Evolutionary conservation across 2,797 vertebrate species (phyloP).

Genomic region (Dryobates pubescens): DNA sequence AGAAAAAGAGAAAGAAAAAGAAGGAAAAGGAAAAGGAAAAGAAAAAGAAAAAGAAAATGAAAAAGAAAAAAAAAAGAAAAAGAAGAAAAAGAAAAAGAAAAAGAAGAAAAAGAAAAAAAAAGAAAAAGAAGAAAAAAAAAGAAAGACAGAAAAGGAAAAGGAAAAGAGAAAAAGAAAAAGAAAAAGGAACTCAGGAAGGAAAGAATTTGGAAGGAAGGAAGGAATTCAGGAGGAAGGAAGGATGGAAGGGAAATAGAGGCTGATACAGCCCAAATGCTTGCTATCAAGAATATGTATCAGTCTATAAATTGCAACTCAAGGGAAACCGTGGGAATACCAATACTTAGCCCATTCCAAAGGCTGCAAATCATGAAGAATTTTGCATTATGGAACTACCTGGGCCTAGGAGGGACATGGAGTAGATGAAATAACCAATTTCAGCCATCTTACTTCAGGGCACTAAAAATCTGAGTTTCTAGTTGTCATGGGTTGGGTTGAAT

Average conservation of each 20-base stretch:
- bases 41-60: too few species aligned
- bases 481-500: neutral
- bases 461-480: slow-evolving; percentile 37
- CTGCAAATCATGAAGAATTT: neutral
- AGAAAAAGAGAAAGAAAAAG: too few species aligned
- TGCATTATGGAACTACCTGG: neutral
- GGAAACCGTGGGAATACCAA: neutral
- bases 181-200: too few species aligned
- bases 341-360: neutral
- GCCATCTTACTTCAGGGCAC: slow-evolving; percentile 3
- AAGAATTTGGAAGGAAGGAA: too few species aligned
- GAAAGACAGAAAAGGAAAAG: too few species aligned
- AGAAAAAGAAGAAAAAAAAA: neutral
- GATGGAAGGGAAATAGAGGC: neutral
- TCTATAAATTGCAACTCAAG: neutral
- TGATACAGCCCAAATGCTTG: neutral
- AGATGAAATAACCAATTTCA: slow-evolving; percentile 24
- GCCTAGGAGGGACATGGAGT: neutral
- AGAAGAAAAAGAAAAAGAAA: too few species aligned
- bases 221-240: too few species aligned
- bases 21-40: too few species aligned
- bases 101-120: too few species aligned
- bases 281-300: neutral
- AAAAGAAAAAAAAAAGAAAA: too few species aligned
- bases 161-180: too few species aligned